phyloP scores from a whole-genome alignment of 2,797 vertebrate genomes.

The Otolemur crassicaudatus region DNA sequence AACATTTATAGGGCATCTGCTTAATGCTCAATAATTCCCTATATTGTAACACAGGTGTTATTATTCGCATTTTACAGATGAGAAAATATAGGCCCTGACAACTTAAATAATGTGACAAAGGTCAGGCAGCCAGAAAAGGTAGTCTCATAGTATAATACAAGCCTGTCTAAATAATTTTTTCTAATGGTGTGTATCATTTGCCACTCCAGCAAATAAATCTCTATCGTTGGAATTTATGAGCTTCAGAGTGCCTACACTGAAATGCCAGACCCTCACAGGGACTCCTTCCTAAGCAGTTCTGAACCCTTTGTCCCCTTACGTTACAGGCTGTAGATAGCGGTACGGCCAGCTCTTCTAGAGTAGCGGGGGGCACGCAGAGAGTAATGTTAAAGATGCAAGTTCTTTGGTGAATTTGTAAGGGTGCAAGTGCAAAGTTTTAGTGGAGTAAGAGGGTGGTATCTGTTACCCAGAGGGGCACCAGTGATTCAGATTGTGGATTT shows the following conservation, averaged over 20 bases:
- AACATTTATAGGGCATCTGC: not conserved
- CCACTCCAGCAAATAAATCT: not conserved
- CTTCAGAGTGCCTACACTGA: not conserved
- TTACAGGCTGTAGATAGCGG: not conserved
- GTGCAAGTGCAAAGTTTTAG: not conserved
- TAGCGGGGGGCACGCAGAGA: fast-evolving
- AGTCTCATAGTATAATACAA: not conserved
- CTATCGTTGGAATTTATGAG: not conserved
- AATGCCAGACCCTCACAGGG: not conserved
- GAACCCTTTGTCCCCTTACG: not conserved
- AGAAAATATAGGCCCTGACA: not conserved
- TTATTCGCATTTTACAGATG: not conserved
- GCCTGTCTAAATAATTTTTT: not conserved
- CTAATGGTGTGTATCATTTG: not conserved
- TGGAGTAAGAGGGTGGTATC: not conserved
- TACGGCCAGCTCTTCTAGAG: not conserved
- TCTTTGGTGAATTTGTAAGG: not conserved
- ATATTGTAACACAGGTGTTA: not conserved
- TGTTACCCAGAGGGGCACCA: not conserved
- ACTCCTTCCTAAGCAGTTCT: not conserved
- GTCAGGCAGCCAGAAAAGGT: not conserved
- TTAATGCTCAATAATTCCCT: not conserved
- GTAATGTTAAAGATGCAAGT: not conserved
- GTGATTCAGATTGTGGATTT: not conserved
- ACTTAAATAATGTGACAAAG: not conserved